These are phyloP conservation scores for Meleagris gallopavo DNA, from an alignment of 2,113 vertebrate species.

Conservation along the genomic window DNA sequence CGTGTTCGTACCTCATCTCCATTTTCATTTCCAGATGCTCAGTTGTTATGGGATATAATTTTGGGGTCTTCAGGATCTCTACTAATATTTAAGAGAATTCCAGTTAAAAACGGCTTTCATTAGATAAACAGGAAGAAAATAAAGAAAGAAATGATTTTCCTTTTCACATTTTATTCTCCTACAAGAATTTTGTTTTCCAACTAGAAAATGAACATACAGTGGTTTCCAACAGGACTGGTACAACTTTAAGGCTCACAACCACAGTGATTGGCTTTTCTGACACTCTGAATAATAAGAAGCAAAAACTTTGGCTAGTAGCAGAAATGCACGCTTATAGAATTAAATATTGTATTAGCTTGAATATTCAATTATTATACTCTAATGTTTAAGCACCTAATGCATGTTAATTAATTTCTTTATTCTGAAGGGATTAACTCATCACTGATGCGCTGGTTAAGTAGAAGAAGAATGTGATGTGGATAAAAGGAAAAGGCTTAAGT, in stretches of 20 bases:
- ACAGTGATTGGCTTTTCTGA: neutral
- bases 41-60: neutral
- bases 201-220: neutral
- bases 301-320: neutral
- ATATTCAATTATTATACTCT: neutral
- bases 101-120: neutral
- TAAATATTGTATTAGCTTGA: neutral
- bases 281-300: neutral
- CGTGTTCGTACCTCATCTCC: neutral
- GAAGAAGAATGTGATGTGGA: neutral
- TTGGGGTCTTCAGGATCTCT: neutral
- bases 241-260: neutral
- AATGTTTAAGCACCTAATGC: neutral
- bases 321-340: neutral
- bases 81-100: neutral
- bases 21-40: neutral
- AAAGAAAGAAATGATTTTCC: neutral
- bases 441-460: neutral
- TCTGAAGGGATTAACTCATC: neutral
- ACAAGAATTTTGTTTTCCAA: neutral
- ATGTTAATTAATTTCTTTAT: slow-evolving; percentile 37
- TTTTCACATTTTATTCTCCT: neutral
- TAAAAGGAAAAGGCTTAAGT: neutral
- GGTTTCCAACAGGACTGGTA: neutral
- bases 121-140: neutral